A percentile compares a stretch with the other conserved stretches of the same genome.
phyloP scores from a whole-genome alignment of 53 echinoderm and acorn worm species.

The Holothuria scabra region DNA sequence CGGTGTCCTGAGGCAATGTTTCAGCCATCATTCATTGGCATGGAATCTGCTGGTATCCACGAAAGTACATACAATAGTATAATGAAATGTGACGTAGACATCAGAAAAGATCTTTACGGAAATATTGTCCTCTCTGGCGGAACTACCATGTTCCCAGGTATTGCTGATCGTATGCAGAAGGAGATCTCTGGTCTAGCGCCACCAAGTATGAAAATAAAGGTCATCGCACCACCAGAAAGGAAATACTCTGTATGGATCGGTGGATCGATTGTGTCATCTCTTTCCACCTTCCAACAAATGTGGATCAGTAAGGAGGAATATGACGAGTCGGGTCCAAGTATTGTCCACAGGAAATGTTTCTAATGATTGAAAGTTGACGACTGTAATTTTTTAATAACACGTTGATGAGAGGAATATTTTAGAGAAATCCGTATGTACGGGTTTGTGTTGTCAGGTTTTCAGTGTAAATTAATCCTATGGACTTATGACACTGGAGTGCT shows the following conservation, averaged over 20 bases:
- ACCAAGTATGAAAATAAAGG: slow-evolving; percentile 82
- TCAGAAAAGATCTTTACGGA: slow-evolving; percentile 79
- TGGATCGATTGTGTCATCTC: slow-evolving; percentile 74
- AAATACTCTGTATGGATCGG: slow-evolving; percentile 71
- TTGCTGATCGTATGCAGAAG: slow-evolving; percentile 79
- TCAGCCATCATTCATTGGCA: slow-evolving; percentile 77
- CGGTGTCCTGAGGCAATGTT: slow-evolving; percentile 76
- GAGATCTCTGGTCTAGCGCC: slow-evolving; percentile 76
- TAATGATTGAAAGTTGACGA: not conserved
- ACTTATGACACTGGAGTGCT: too few relatives aligned
- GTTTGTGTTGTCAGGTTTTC: too few relatives aligned
- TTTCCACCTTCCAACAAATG: slow-evolving; percentile 74
- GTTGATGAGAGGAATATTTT: too few relatives aligned
- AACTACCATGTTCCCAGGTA: slow-evolving; percentile 83
- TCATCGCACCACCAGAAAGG: slow-evolving; percentile 80
- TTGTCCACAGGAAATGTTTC: slow-evolving; percentile 79
- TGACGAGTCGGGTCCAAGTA: slow-evolving; percentile 78
- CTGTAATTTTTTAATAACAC: too few relatives aligned
- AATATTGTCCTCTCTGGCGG: slow-evolving; percentile 82
- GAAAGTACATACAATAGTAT: slow-evolving; percentile 75
- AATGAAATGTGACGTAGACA: slow-evolving; percentile 90
- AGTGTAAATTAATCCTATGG: too few relatives aligned
- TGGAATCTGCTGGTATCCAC: slow-evolving; percentile 75
- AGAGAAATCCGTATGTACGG: too few relatives aligned
- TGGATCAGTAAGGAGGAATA: slow-evolving; percentile 86